phyloP scores from a whole-genome alignment of 2,113 vertebrate genomes.

The Cavia aperea region DNA sequence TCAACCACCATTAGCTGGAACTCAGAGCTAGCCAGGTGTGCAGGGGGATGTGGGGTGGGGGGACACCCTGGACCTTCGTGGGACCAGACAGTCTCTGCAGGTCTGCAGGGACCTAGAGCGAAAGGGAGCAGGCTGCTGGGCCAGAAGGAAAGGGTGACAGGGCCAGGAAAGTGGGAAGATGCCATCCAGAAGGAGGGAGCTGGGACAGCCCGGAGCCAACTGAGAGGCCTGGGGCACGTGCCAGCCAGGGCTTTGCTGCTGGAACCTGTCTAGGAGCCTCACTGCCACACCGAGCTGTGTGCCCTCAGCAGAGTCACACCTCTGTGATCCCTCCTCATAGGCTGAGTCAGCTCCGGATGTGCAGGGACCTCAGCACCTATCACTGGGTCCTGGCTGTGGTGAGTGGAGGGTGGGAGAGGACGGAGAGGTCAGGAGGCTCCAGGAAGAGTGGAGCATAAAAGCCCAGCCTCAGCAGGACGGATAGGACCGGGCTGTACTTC shows the following conservation, averaged over 20 bases:
- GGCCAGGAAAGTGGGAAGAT: neutral
- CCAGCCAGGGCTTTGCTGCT: neutral
- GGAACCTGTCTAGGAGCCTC: neutral
- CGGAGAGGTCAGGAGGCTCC: neutral
- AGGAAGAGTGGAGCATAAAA: too few species aligned
- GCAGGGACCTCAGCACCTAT: too few species aligned
- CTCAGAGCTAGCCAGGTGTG: neutral
- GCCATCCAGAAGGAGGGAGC: neutral
- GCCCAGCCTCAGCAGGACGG: too few species aligned
- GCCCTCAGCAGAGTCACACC: neutral
- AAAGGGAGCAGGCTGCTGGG: neutral
- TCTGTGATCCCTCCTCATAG: neutral
- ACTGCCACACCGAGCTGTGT: neutral
- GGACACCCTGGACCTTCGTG: neutral
- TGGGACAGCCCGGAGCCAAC: neutral
- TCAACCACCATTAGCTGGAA: neutral
- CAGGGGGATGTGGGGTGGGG: neutral
- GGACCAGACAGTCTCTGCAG: neutral
- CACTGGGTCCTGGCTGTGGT: neutral
- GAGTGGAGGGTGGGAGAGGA: neutral
- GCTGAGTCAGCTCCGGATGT: neutral
- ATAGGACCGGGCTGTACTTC: too few species aligned
- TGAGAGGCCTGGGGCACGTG: fast-evolving
- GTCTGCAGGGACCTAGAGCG: neutral
- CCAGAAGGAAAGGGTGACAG: neutral